Evolutionary conservation across 2,113 vertebrate species (phyloP).

Genomic region (Seriola rivoliana): DNA sequence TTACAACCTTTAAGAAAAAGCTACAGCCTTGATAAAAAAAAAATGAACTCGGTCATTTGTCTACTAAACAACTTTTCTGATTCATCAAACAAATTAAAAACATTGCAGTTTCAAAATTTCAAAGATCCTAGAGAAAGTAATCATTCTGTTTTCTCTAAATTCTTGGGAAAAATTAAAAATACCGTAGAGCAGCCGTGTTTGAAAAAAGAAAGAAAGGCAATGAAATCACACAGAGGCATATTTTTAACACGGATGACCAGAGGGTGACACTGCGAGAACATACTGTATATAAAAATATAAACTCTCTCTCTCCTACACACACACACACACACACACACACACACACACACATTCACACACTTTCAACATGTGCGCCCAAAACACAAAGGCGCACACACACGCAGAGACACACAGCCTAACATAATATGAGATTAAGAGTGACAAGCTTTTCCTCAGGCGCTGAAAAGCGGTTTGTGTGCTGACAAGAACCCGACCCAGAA

Average conservation of each 20-base stretch:
- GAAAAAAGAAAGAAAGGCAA: background rate
- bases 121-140: background rate
- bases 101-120: background rate
- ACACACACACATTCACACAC: conserved; percentile 24
- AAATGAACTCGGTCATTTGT: too few relatives aligned
- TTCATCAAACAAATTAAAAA: background rate
- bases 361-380: conserved; percentile 32
- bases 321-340: background rate
- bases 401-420: conserved; percentile 35
- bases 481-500: conserved; percentile 53
- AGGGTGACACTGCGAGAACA: conserved; percentile 38
- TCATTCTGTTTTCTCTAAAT: background rate
- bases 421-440: conserved; percentile 67
- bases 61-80: background rate
- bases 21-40: background rate
- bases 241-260: conserved; percentile 50
- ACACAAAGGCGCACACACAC: conserved; percentile 9
- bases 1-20: background rate
- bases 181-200: background rate
- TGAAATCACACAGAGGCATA: conserved; percentile 22
- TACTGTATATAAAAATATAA: conserved; percentile 31
- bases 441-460: conserved; percentile 66
- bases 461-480: conserved; percentile 45
- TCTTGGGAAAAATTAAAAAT: background rate
- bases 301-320: conserved; percentile 4